phyloP scores from a whole-genome alignment of 2,888 invertebrate genomes.

The Therioaphis trifolii region DNA sequence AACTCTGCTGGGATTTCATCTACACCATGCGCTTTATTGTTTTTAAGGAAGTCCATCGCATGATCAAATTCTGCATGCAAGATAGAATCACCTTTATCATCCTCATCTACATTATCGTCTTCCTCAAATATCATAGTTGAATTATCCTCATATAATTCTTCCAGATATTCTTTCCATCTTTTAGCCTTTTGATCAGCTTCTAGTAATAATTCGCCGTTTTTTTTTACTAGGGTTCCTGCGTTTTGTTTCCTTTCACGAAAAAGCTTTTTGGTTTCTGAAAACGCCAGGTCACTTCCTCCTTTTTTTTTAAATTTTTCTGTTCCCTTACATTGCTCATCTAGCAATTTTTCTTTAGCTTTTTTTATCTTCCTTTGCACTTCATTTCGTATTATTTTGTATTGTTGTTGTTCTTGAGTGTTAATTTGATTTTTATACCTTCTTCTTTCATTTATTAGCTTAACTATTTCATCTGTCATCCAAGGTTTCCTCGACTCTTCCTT shows the following conservation, averaged over 20 bases:
- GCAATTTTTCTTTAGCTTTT: constrained; percentile 35
- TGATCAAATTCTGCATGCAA: constrained; percentile 35
- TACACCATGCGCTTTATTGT: too few species aligned
- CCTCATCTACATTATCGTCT: constrained; percentile 39
- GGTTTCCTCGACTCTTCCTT: too few species aligned
- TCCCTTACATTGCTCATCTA: constrained; percentile 33
- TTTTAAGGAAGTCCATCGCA: constrained; percentile 21
- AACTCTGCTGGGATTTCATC: too few species aligned
- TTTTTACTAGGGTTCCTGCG: too few species aligned
- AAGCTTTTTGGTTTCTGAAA: constrained; percentile 23
- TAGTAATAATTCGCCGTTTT: too few species aligned
- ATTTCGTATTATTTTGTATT: constrained; percentile 43
- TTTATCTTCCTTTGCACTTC: constrained; percentile 12
- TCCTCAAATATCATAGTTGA: too few species aligned
- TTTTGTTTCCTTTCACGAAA: constrained; percentile 22
- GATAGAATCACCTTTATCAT: constrained; percentile 33
- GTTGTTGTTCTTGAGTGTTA: constrained; percentile 43
- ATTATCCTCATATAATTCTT: constrained; percentile 40
- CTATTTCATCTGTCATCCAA: too few species aligned
- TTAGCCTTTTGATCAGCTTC: too few species aligned
- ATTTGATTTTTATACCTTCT: too few species aligned
- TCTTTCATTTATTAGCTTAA: too few species aligned
- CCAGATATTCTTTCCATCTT: constrained; percentile 46
- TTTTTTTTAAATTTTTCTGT: not conserved
- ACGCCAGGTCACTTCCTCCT: constrained; percentile 29